Conservation (phyloP, 2,113 vertebrate genomes). For the Baryphthengus martii region DNA sequence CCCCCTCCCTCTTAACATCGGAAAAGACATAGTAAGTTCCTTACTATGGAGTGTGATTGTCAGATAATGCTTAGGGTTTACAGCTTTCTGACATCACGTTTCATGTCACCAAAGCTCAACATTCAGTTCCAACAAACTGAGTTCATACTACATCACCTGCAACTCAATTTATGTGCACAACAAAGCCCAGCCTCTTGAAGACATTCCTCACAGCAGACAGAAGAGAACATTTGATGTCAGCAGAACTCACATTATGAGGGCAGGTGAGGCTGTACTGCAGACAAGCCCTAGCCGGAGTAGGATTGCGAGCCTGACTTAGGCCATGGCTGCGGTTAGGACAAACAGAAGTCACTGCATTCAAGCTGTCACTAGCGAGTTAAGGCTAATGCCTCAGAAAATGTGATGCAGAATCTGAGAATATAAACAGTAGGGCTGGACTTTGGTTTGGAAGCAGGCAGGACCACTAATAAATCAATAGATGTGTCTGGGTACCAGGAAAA, state of each 20-base stretch:
- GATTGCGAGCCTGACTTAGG: too few species aligned
- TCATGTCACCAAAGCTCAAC: background rate
- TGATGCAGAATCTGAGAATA: background rate
- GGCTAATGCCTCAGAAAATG: background rate
- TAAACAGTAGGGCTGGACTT: background rate
- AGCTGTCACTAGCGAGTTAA: background rate
- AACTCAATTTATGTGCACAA: background rate
- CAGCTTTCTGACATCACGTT: background rate
- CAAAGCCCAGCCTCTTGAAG: background rate
- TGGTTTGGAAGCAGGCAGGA: background rate
- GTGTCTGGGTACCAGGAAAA: background rate
- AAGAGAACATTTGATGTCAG: background rate
- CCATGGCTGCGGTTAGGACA: background rate
- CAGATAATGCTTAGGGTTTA: background rate
- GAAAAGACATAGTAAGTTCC: background rate
- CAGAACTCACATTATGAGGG: background rate
- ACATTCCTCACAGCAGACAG: background rate
- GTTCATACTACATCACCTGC: background rate
- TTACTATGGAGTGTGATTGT: background rate
- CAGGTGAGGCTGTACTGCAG: accelerated
- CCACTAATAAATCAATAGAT: background rate
- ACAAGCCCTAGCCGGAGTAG: background rate
- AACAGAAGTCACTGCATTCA: background rate
- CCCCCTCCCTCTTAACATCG: background rate
- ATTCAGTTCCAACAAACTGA: background rate